Conservation (phyloP, 1,140 invertebrate genomes). For the Gryllus bimaculatus region DNA sequence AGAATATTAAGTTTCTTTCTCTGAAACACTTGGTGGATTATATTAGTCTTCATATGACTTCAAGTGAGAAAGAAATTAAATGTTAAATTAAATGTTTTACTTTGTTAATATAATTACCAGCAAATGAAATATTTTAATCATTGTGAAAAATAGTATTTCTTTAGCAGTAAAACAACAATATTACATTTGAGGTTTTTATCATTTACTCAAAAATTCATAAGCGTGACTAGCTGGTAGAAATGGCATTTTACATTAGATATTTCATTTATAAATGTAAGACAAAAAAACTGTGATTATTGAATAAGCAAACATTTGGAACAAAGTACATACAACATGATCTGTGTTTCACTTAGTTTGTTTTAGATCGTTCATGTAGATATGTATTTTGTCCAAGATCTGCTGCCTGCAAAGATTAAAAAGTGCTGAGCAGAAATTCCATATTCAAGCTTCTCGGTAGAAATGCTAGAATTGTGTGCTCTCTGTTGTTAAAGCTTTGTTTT, state of each 20-base stretch:
- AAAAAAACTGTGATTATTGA: not conserved
- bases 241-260: not conserved
- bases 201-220: not conserved
- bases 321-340: not conserved
- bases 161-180: not conserved
- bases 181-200: too few relatives aligned
- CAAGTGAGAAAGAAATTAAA: too few relatives aligned
- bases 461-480: not conserved
- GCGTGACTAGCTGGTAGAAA: not conserved
- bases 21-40: too few relatives aligned
- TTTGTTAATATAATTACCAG: too few relatives aligned
- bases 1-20: not conserved
- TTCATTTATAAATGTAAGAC: not conserved
- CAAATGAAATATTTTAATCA: too few relatives aligned
- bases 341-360: not conserved
- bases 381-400: not conserved
- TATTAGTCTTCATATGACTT: too few relatives aligned
- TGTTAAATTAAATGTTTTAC: too few relatives aligned
- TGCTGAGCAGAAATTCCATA: not conserved
- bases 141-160: not conserved
- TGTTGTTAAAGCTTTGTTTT: not conserved
- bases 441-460: not conserved
- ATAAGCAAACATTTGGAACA: not conserved
- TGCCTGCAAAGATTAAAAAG: not conserved
- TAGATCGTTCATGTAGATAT: not conserved